A percentile compares a stretch with the other conserved stretches of the same genome.
Evolutionary conservation across 2,797 vertebrate species (phyloP).

Genomic region (Parotocinclus haroldoi): DNA sequence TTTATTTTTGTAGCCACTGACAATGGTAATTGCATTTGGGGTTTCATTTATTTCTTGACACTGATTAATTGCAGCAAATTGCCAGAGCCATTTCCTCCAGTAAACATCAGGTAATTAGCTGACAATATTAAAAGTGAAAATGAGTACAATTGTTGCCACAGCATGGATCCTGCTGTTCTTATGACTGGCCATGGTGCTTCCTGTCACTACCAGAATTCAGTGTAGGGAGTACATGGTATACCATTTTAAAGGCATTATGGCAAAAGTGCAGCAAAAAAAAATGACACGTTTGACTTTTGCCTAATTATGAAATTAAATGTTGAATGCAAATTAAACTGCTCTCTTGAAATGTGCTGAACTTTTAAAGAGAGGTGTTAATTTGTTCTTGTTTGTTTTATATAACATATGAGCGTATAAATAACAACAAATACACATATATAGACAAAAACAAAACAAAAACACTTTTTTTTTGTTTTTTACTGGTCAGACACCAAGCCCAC

Average conservation of each 20-base stretch:
- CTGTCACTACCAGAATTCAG: conserved; percentile 32
- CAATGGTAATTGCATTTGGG: conserved; percentile 58
- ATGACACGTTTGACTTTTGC: too few species aligned
- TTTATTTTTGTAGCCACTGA: conserved; percentile 53
- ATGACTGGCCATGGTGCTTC: conserved; percentile 43
- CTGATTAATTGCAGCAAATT: conserved; percentile 70
- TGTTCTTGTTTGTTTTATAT: not conserved
- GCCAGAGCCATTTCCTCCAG: conserved; percentile 60
- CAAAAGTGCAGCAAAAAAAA: too few species aligned
- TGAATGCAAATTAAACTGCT: too few species aligned
- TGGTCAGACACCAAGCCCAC: conserved; percentile 43
- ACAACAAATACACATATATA: not conserved
- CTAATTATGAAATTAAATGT: too few species aligned
- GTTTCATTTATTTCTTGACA: conserved; percentile 64
- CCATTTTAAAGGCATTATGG: not conserved
- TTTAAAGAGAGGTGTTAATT: not conserved
- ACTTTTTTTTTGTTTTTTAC: not conserved
- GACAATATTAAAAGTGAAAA: conserved; percentile 70
- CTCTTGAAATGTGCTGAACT: not conserved
- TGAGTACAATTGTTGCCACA: conserved; percentile 65
- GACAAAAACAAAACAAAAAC: not conserved
- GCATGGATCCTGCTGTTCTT: conserved; percentile 42
- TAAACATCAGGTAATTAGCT: conserved; percentile 75
- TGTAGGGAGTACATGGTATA: conserved; percentile 14
- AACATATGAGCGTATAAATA: not conserved